phyloP scores from a whole-genome alignment of 2,797 vertebrate species.

The Acanthis flammea region DNA sequence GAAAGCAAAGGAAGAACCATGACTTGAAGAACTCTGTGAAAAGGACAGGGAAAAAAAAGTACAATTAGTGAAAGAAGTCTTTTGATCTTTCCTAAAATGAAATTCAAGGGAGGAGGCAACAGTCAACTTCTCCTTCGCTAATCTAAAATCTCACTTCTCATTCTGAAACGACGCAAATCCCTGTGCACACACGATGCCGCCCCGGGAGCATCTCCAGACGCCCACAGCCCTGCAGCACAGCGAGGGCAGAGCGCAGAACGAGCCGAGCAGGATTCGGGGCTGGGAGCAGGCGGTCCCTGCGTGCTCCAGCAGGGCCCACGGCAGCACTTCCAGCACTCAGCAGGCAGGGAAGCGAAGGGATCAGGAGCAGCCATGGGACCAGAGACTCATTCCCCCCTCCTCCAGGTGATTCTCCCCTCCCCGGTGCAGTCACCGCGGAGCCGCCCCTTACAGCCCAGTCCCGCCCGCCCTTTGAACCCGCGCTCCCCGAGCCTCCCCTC shows the following conservation, averaged over 20 bases:
- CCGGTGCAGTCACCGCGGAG: not conserved
- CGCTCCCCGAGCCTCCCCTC: not conserved
- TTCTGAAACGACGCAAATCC: accelerated
- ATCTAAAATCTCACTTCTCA: not conserved
- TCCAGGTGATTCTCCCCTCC: not conserved
- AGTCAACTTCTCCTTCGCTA: not conserved
- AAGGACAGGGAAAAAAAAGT: not conserved
- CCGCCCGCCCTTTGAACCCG: not conserved
- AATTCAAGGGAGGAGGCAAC: not conserved
- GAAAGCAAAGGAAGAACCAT: conserved; percentile 84
- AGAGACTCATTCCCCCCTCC: not conserved
- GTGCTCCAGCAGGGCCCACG: accelerated
- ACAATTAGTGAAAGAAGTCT: not conserved
- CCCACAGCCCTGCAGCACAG: accelerated
- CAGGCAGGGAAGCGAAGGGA: accelerated
- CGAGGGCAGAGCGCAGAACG: accelerated
- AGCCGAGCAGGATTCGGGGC: accelerated
- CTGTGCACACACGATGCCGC: accelerated
- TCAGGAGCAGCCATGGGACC: not conserved
- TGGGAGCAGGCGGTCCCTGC: not conserved
- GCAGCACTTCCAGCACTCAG: accelerated
- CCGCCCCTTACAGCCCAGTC: not conserved
- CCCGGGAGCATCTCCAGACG: accelerated
- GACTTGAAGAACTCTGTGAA: conserved; percentile 54
- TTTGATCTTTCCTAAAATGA: not conserved